Evolutionary conservation across 1,140 invertebrate genomes (phyloP).

Genomic region (Drosophila ananassae): DNA sequence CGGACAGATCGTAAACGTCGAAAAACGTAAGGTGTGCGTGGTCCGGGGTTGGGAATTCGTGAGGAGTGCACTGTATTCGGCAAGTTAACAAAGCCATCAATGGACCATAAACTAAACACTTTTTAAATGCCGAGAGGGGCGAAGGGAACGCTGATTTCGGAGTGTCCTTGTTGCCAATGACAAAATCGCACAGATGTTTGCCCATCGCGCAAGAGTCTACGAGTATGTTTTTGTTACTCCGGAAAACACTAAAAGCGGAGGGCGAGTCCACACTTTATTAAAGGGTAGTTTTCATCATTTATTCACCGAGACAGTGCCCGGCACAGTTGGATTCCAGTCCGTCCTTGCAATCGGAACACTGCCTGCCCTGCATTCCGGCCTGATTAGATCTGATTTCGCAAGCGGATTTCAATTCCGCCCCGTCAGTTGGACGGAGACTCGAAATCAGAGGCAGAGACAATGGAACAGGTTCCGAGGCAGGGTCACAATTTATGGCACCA

Average conservation of each 20-base stretch:
- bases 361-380: conserved; percentile 41
- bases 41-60: conserved; percentile 60
- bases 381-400: conserved; percentile 80
- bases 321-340: conserved; percentile 59
- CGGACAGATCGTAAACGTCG: conserved; percentile 83
- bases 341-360: conserved; percentile 55
- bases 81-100: conserved; percentile 83
- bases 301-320: conserved; percentile 8
- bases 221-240: not conserved
- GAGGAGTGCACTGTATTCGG: conserved; percentile 47
- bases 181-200: conserved; percentile 75
- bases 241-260: conserved; percentile 24
- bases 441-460: conserved; percentile 9
- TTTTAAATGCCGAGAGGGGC: conserved; percentile 72
- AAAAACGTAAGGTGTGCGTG: conserved; percentile 80
- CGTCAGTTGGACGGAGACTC: conserved; percentile 23
- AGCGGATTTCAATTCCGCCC: conserved; percentile 63
- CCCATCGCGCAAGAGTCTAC: not conserved
- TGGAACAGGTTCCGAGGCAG: conserved; percentile 64
- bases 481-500: conserved; percentile 79
- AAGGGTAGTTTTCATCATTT: conserved; percentile 84
- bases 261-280: conserved; percentile 61
- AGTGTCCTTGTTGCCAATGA: conserved; percentile 32
- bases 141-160: conserved; percentile 7
- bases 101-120: conserved; percentile 84